These are phyloP conservation scores for Nannobrachium achirus DNA, from an alignment of 2,113 vertebrate species.

Conservation along the genomic window DNA sequence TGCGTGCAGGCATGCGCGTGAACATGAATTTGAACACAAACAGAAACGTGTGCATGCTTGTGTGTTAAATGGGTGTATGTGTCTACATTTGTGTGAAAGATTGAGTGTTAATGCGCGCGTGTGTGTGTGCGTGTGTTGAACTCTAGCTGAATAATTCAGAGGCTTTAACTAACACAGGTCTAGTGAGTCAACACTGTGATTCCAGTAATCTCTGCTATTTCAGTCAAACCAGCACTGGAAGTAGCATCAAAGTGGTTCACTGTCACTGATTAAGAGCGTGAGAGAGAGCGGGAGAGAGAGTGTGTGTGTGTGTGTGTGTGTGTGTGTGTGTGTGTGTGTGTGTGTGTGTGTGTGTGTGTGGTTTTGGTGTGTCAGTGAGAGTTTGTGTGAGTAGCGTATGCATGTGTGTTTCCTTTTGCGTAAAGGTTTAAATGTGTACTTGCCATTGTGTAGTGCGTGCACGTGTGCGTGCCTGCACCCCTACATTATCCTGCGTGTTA, in stretches of 20 bases:
- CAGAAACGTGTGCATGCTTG: too few relatives aligned
- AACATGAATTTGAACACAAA: too few relatives aligned
- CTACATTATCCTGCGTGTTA: conserved; percentile 27
- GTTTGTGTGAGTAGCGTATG: conserved; percentile 30
- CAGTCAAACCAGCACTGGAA: conserved; percentile 46
- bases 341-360: not conserved
- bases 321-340: not conserved
- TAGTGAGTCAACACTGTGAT: conserved; percentile 58
- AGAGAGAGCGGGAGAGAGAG: not conserved
- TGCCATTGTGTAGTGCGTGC: too few relatives aligned
- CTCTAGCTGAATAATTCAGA: conserved; percentile 79
- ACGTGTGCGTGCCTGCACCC: not conserved
- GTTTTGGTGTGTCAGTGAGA: too few relatives aligned
- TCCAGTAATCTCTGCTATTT: conserved; percentile 71
- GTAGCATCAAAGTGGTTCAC: conserved; percentile 18
- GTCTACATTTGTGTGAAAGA: too few relatives aligned
- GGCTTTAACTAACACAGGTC: conserved; percentile 65
- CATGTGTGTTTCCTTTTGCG: too few relatives aligned
- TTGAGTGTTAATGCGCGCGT: not conserved
- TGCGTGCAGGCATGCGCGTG: conserved; percentile 1
- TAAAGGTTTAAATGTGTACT: too few relatives aligned
- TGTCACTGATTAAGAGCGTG: conserved; percentile 9
- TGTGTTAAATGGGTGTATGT: not conserved
- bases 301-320: conserved; percentile 6
- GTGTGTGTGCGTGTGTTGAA: too few relatives aligned